Base-by-base conservation (phyloP, 1,140 invertebrate species). In the Drosophila pseudoobscura region DNA sequence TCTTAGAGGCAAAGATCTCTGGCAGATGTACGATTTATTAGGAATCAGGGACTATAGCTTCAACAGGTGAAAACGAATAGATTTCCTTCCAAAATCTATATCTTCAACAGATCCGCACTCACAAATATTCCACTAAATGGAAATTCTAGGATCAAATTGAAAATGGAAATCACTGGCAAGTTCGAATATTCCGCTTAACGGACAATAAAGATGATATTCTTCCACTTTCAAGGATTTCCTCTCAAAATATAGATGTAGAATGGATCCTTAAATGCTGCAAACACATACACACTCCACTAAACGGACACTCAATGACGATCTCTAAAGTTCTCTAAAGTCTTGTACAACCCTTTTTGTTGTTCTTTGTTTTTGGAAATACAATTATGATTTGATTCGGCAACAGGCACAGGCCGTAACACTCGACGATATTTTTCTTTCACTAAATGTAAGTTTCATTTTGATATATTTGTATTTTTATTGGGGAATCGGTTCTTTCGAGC, bases 301-400 rank as follows among this genome's bases (percentile, higher is more conserved):
- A 58, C 64, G 56, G 41, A 68, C 73, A 60, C 50, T 60, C 17
- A 55, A 22, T 51, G n/a, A 61, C 31, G 29, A 7, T 29, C 26
- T 7, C 11, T 45, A 44, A 9, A 53, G 71, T 56, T 75, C 44
- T 79, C 55, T 39, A 72, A 46, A 55, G 71, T 64, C 62, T 63
- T 59, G 62, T 85, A 80, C 56, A 68, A 52, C 63, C 58, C 73
- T 64, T 73, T 68, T 50, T 51, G 26, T 29, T 39, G 46, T 46
- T 51, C 0, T 0, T 39, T 39, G 11, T 11, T 44, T 22, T 7
- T 11, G 39, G 55, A 70, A 66, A 63, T 80, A 82, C 57, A 50
- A 71, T 73, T 66, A 26, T 58, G 6, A 45, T 43, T 76, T 49
- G 29, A 31, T 46, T 35, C 41, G 47, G 26, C 45, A 49, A 26